A percentile compares a stretch with the other conserved stretches of the same genome.
These are phyloP conservation scores for Armadillidium nasatum DNA, from an alignment of 1,140 invertebrate species.

Conservation along the genomic window DNA sequence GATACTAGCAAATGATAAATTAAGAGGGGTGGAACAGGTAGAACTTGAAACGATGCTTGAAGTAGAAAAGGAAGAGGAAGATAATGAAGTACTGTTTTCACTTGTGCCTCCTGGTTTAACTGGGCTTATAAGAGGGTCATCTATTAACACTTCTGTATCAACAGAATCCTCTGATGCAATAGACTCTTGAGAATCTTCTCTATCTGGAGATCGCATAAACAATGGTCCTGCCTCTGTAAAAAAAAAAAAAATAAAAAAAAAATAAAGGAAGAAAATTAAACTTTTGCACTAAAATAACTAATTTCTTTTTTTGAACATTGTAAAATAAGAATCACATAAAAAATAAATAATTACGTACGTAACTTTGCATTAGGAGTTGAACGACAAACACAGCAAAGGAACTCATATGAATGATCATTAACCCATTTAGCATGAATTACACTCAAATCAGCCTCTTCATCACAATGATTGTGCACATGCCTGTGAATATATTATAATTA, in stretches of 20 bases:
- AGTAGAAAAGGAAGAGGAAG: not conserved
- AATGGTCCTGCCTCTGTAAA: not conserved
- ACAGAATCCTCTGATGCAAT: not conserved
- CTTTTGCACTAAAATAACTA: no score
- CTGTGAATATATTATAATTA: constrained; percentile 53
- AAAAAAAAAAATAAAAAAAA: not conserved
- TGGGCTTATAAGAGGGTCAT: not conserved
- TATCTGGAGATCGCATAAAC: not conserved
- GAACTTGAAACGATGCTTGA: not conserved
- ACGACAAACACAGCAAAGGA: constrained; percentile 73
- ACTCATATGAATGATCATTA: constrained; percentile 76
- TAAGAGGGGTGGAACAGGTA: not conserved
- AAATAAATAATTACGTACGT: not conserved
- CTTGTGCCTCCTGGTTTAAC: not conserved
- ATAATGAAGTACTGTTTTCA: not conserved
- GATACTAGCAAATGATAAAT: not conserved
- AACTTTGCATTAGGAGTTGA: constrained; percentile 28
- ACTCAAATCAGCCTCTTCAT: constrained; percentile 74
- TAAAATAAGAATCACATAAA: no score
- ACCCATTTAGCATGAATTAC: constrained; percentile 74
- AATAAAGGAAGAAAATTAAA: not conserved
- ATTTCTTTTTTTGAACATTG: no score
- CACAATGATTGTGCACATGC: constrained; percentile 89
- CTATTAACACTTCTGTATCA: not conserved
- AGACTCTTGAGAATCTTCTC: not conserved